Conservation (phyloP, 2,888 invertebrate species). For the Drosophila lutescens region DNA sequence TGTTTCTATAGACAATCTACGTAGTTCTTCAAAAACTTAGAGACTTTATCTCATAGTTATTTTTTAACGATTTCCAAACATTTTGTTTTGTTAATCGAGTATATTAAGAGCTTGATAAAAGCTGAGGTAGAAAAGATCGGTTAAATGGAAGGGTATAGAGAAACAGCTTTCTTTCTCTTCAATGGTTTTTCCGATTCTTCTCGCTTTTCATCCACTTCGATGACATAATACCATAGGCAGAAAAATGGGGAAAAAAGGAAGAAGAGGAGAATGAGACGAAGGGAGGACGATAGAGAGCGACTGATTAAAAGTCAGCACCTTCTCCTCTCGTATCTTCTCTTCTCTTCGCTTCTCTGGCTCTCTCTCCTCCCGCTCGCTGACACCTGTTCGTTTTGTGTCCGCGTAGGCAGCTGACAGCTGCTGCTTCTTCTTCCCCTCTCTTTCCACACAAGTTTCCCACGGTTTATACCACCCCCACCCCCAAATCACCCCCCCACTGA, state of each 20-base stretch:
- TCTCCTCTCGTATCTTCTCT: not conserved
- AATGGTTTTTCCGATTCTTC: conserved; percentile 1
- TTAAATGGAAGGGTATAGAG: not conserved
- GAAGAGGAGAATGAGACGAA: too few species aligned
- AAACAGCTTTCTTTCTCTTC: not conserved
- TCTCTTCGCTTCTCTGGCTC: too few species aligned
- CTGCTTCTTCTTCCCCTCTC: not conserved
- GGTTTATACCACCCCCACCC: not conserved
- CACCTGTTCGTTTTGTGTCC: conserved; percentile 69
- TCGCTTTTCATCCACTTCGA: conserved; percentile 38
- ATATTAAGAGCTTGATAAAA: too few species aligned
- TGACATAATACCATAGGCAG: conserved; percentile 58
- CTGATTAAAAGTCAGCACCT: conserved; percentile 8
- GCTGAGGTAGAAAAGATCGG: not conserved
- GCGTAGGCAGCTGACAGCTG: conserved; percentile 44
- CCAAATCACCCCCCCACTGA: not conserved
- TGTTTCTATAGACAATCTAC: too few species aligned
- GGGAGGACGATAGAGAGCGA: conserved; percentile 3
- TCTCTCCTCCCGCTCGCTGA: conserved; percentile 33
- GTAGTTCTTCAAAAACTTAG: too few species aligned
- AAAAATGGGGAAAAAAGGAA: not conserved
- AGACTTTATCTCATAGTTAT: too few species aligned
- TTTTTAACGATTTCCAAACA: too few species aligned
- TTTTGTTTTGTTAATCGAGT: too few species aligned
- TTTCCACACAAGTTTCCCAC: conserved; percentile 8